phyloP scores from a whole-genome alignment of 2,797 vertebrate genomes.

The Gorsachius magnificus region DNA sequence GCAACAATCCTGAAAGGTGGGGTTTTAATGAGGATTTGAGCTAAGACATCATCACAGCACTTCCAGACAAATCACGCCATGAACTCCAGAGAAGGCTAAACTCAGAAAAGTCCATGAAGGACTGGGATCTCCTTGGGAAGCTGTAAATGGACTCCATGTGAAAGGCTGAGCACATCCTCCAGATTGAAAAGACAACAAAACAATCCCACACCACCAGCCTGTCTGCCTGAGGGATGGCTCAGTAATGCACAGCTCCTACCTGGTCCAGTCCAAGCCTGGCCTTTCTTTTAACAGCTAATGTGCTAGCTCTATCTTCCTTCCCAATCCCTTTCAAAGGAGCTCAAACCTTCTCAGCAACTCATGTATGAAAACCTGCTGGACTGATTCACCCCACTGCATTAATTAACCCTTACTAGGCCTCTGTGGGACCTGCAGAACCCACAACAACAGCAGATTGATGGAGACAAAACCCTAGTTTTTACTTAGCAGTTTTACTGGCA shows the following conservation, averaged over 20 bases:
- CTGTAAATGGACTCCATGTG: accelerated
- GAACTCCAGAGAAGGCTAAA: background rate
- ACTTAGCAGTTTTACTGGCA: background rate
- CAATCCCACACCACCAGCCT: accelerated
- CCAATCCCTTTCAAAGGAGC: background rate
- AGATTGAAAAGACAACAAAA: accelerated
- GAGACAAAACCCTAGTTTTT: background rate
- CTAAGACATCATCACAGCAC: background rate
- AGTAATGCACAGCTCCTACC: background rate
- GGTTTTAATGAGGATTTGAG: background rate
- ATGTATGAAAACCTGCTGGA: background rate
- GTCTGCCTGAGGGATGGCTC: accelerated
- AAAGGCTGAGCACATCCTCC: background rate
- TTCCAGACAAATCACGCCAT: background rate
- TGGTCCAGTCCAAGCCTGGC: accelerated
- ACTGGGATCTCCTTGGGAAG: background rate
- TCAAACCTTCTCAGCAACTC: background rate
- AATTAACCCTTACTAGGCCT: background rate
- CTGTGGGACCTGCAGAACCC: background rate
- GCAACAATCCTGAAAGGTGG: accelerated
- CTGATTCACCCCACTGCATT: background rate
- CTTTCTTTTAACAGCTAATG: background rate
- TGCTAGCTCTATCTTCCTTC: background rate
- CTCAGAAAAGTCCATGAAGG: background rate
- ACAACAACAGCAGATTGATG: background rate